A percentile compares a stretch with the other conserved stretches of the same genome.
phyloP scores from a whole-genome alignment of 2,888 invertebrate genomes.

The Amblyteles armatorius region DNA sequence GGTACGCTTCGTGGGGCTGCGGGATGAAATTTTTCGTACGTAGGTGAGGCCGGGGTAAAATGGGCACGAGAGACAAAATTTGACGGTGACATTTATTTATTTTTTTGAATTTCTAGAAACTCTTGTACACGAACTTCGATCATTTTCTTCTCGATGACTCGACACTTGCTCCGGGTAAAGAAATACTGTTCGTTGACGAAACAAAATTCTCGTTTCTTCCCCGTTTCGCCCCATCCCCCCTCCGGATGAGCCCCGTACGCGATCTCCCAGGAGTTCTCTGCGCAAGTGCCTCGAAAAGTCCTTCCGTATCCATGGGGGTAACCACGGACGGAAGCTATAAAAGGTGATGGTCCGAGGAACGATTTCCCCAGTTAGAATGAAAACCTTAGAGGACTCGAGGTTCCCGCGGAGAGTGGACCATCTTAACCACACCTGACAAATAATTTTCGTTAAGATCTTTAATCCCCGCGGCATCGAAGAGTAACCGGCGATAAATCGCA shows the following conservation, averaged over 20 bases:
- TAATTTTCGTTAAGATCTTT: neutral
- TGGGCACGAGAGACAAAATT: neutral
- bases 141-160: neutral
- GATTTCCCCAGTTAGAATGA: conserved; percentile 67
- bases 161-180: neutral
- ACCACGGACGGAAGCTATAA: conserved; percentile 62
- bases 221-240: neutral
- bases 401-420: conserved; percentile 15
- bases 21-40: conserved; percentile 9
- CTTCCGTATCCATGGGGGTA: conserved; percentile 40
- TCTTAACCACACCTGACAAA: conserved; percentile 13
- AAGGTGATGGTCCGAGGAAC: conserved; percentile 62
- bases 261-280: conserved; percentile 52
- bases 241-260: neutral
- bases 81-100: neutral
- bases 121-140: neutral
- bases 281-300: conserved; percentile 60
- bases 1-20: neutral
- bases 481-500: conserved; percentile 17
- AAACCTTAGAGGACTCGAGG: conserved; percentile 41
- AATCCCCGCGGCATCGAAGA: neutral
- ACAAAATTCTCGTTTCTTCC: neutral
- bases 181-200: neutral
- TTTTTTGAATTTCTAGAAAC: too few species aligned
- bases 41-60: neutral